Evolutionary conservation across 2,797 vertebrate genomes (phyloP).

Genomic region (Chaetophractus vellerosus): DNA sequence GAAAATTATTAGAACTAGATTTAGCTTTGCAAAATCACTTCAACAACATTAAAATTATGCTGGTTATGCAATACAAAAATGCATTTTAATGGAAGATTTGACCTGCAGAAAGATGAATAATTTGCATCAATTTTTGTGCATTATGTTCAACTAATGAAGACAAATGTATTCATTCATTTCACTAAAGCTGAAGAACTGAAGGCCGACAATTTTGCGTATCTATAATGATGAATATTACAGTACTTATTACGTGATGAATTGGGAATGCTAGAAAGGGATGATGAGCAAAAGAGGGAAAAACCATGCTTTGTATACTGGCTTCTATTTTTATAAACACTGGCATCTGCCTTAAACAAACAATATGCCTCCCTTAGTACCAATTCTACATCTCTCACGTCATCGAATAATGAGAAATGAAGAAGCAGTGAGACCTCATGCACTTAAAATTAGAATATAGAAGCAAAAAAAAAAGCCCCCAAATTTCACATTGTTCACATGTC

Average conservation of each 20-base stretch:
- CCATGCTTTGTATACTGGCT: slow-evolving; percentile 67
- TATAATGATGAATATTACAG: slow-evolving; percentile 86
- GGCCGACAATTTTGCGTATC: slow-evolving; percentile 82
- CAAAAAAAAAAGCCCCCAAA: not conserved
- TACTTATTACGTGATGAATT: slow-evolving; percentile 86
- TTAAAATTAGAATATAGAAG: slow-evolving; percentile 64
- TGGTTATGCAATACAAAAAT: slow-evolving; percentile 83
- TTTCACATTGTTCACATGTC: not conserved
- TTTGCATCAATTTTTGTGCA: slow-evolving; percentile 79
- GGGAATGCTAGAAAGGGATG: slow-evolving; percentile 78
- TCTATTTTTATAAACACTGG: slow-evolving; percentile 67
- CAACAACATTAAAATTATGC: slow-evolving; percentile 80
- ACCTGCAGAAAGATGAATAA: slow-evolving; percentile 86
- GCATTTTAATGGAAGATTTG: slow-evolving; percentile 83
- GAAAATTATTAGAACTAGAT: slow-evolving; percentile 73
- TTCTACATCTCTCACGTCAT: not conserved
- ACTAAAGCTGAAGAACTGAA: slow-evolving; percentile 83
- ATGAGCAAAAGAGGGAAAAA: slow-evolving; percentile 78
- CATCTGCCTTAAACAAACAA: slow-evolving; percentile 69
- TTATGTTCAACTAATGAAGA: slow-evolving; percentile 88
- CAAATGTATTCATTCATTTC: slow-evolving; percentile 87
- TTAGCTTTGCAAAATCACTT: slow-evolving; percentile 73
- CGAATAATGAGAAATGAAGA: slow-evolving; percentile 56
- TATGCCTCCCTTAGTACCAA: not conserved
- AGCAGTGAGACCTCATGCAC: not conserved